A percentile compares a stretch with the other conserved stretches of the same genome.
Evolutionary conservation across 2,888 invertebrate species (phyloP).

Genomic region (Callyntrura guangdongensis): DNA sequence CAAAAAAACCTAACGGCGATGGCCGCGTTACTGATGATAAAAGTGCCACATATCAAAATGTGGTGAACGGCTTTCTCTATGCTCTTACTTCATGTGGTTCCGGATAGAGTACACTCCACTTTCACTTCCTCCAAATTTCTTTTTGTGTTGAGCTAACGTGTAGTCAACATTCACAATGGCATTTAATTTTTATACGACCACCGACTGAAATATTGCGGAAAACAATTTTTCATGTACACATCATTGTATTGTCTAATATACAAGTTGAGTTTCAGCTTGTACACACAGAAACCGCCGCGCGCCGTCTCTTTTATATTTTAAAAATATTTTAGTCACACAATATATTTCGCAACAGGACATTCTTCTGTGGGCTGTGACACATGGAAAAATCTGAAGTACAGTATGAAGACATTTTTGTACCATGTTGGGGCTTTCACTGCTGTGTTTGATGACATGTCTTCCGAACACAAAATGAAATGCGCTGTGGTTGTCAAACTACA

Average conservation of each 20-base stretch:
- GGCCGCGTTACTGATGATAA: background rate
- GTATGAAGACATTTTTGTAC: background rate
- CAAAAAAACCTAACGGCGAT: background rate
- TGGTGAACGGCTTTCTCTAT: background rate
- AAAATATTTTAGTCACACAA: constrained; percentile 24
- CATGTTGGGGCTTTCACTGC: background rate
- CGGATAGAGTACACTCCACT: constrained; percentile 44
- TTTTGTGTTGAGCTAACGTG: background rate
- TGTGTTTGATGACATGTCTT: background rate
- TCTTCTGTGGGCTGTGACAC: constrained; percentile 29
- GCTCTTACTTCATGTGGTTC: constrained; percentile 8
- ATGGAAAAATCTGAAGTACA: background rate
- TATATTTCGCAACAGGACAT: constrained; percentile 6
- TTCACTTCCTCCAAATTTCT: background rate
- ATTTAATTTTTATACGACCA: constrained; percentile 36
- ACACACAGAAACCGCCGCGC: background rate
- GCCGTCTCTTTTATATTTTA: background rate
- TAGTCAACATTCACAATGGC: background rate
- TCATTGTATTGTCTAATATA: background rate
- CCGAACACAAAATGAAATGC: too few species aligned
- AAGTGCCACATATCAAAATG: constrained; percentile 10
- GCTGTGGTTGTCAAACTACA: too few species aligned
- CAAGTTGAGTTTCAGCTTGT: background rate
- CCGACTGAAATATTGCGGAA: constrained; percentile 26
- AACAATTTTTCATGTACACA: constrained; percentile 11